Base-by-base conservation (phyloP, 2,797 vertebrate species). In the Rhynchotus rufescens region DNA sequence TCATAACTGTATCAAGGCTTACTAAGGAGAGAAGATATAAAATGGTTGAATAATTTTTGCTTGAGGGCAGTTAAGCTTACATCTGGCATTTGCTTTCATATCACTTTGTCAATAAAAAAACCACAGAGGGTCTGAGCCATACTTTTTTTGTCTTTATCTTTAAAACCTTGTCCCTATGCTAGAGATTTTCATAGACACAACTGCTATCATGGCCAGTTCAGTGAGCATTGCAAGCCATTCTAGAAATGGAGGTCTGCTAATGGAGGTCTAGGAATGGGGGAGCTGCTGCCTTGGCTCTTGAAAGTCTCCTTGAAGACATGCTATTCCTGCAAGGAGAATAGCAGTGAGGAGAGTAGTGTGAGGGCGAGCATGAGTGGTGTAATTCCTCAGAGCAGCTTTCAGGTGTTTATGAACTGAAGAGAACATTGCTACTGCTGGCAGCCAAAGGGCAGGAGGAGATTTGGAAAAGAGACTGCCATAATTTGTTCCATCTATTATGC, bases 401-500 rank as follows among this genome's bases (percentile, higher is more conserved):
- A 69, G 69, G 30, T 79, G 71, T 52, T 44, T 52, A 32, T 69
- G 82, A 66, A 12, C 67, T 65, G 60, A 76, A 68, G 82, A n/a
- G 72, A 89, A 51, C 51, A 66, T 30, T 15, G 47, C 44, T 87
- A 32, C 45, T 75, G 67, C 74, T 86, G 85, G 73, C 89, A 94
- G 82, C 38, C 12, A 14, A 5, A 73, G 44, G 52, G 38, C 73
- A 92, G 76, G 42, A 8, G 1, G 73, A 75, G 71, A 76, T 78
- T 76, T 88, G 74, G 90, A 94, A 93, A 87, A 1, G 5, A 45
- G 30, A 15, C 60, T 91, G 44, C 1, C 3, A 30, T 89, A 57
- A 68, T 94, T 93, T 94, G 68, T 95, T 95, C 89, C 49, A 0
- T 65, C 95, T 80, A 47, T 93, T 86, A 88, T 86, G 44, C 74